Percentiles rank a stretch among this genome's conserved stretches.
These are phyloP conservation scores for Elanoides forficatus DNA, from an alignment of 2,113 vertebrate species.

Conservation along the genomic window DNA sequence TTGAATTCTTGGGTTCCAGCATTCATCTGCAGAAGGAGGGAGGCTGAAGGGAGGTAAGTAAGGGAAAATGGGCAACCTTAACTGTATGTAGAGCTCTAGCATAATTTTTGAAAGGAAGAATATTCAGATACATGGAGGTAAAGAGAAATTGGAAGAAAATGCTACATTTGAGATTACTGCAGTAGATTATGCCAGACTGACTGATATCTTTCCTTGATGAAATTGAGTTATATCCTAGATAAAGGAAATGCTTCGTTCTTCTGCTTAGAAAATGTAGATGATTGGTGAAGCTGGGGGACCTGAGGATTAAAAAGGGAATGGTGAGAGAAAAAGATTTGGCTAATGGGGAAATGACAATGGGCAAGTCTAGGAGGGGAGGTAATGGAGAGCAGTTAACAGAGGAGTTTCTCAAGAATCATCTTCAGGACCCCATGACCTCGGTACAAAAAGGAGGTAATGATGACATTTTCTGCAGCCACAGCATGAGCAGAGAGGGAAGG, in stretches of 20 bases:
- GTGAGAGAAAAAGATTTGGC: neutral
- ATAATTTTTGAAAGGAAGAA: neutral
- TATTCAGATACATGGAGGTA: neutral
- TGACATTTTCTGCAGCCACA: neutral
- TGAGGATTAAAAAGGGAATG: neutral
- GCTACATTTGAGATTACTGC: neutral
- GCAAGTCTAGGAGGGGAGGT: neutral
- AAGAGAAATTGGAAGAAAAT: neutral
- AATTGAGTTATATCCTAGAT: neutral
- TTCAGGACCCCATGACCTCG: neutral
- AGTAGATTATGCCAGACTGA: neutral
- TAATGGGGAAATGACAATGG: neutral
- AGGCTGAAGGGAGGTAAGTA: neutral
- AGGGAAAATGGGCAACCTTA: neutral
- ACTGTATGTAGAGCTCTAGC: neutral
- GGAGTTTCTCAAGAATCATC: neutral
- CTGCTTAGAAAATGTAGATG: neutral
- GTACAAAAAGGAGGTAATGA: neutral
- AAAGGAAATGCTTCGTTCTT: slow-evolving; percentile 2
- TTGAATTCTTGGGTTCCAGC: neutral
- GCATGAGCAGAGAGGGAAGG: neutral
- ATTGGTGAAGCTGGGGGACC: neutral
- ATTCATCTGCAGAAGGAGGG: neutral
- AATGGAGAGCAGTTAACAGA: neutral
- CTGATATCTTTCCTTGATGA: neutral